Evolutionary conservation across 2,113 vertebrate genomes (phyloP).

Genomic region (Phrynosoma platyrhinos): DNA sequence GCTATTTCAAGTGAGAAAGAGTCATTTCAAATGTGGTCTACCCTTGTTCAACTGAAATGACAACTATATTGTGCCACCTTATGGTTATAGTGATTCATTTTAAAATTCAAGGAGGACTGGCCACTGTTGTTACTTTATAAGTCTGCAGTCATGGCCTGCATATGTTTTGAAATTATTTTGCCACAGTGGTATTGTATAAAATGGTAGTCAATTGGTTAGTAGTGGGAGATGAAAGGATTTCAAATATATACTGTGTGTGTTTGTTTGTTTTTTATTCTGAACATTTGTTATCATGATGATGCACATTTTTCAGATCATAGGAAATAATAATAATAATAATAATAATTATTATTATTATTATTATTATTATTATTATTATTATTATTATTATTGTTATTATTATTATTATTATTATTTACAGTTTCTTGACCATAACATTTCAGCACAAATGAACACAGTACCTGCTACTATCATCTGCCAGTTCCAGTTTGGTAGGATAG

Average conservation of each 20-base stretch:
- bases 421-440: no score
- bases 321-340: no score
- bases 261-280: no score
- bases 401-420: no score
- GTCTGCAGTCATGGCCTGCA: background rate
- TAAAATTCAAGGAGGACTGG: rapidly evolving
- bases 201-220: background rate
- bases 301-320: background rate
- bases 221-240: background rate
- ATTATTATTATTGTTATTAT: no score
- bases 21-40: background rate
- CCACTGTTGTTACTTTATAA: background rate
- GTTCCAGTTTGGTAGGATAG: no score
- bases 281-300: background rate
- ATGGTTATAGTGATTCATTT: slow-evolving; percentile 58
- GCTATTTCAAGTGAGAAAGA: background rate
- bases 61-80: slow-evolving; percentile 66
- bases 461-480: no score
- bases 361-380: no score
- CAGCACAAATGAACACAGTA: no score
- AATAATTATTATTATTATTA: no score
- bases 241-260: background rate
- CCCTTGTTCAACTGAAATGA: slow-evolving; percentile 18
- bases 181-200: background rate
- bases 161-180: background rate